These are phyloP conservation scores for Knipowitschia caucasica DNA, from an alignment of 2,797 vertebrate genomes.

Conservation along the genomic window DNA sequence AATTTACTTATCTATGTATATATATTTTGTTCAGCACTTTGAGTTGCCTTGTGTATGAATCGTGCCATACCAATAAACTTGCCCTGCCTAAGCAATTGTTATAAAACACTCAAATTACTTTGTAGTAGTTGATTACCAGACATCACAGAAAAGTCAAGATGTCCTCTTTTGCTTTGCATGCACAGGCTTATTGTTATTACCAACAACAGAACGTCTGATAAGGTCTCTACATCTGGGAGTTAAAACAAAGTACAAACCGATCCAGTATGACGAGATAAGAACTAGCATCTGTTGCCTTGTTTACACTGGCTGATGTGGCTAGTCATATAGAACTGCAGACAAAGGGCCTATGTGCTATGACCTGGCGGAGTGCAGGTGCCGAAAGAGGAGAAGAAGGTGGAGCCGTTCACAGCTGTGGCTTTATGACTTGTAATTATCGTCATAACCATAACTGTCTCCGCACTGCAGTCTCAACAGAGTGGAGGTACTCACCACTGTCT, in stretches of 20 bases:
- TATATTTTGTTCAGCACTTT: no score
- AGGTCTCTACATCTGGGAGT: constrained; percentile 2
- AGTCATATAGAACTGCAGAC: constrained; percentile 42
- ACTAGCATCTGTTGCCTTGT: constrained; percentile 52
- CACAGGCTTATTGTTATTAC: not conserved
- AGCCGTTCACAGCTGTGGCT: constrained; percentile 50
- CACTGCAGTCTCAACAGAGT: constrained; percentile 33
- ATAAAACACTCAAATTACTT: no score
- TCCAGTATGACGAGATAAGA: no score
- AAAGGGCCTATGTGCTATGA: constrained; percentile 22
- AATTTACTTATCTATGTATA: no score
- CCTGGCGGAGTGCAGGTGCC: constrained; percentile 36
- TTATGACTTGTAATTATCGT: constrained; percentile 60
- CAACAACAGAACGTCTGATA: not conserved
- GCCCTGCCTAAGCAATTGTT: no score
- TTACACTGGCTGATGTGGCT: constrained; percentile 43
- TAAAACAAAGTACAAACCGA: constrained; percentile 17
- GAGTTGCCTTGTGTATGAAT: no score
- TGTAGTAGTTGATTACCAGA: no score
- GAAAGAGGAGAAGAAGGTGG: constrained; percentile 24
- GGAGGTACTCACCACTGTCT: constrained; percentile 27
- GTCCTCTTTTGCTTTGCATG: not conserved
- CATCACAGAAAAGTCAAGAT: no score
- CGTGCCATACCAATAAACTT: no score
- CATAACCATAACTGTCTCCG: constrained; percentile 58